Conservation (phyloP, 1,140 invertebrate genomes). For the Neodiprion virginianus region DNA sequence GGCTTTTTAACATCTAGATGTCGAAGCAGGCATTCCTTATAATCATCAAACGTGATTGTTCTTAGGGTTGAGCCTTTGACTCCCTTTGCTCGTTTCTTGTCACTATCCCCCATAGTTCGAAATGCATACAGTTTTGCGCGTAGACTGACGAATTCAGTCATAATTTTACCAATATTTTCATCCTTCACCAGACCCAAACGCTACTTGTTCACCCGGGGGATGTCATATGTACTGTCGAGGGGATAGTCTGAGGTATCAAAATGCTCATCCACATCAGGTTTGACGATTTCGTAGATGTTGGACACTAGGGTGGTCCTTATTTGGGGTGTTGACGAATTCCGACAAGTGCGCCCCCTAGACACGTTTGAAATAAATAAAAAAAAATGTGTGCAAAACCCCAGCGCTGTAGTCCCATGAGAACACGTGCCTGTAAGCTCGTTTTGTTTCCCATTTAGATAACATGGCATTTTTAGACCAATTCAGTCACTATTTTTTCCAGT, state of each 20-base stretch:
- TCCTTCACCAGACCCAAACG: conserved; percentile 58
- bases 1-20: not conserved
- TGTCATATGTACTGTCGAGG: conserved; percentile 3
- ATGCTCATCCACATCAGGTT: conserved; percentile 6
- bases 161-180: conserved; percentile 52
- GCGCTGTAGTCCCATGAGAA: too few relatives aligned
- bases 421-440: too few relatives aligned
- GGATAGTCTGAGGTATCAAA: conserved; percentile 1
- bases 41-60: conserved; percentile 19
- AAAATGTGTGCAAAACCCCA: too few relatives aligned
- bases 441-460: too few relatives aligned
- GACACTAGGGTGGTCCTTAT: too few relatives aligned
- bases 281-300: conserved; percentile 7
- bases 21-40: conserved; percentile 10
- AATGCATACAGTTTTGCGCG: conserved; percentile 54
- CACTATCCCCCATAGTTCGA: not conserved
- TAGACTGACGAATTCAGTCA: conserved; percentile 53
- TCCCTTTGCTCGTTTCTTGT: not conserved
- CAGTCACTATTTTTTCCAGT: too few relatives aligned
- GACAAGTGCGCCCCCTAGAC: too few relatives aligned
- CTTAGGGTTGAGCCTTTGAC: conserved; percentile 9
- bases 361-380: too few relatives aligned
- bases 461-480: too few relatives aligned
- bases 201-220: not conserved
- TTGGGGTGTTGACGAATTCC: too few relatives aligned